These are phyloP conservation scores for Halcyon chelicuti DNA, from an alignment of 2,797 vertebrate species.

Conservation along the genomic window DNA sequence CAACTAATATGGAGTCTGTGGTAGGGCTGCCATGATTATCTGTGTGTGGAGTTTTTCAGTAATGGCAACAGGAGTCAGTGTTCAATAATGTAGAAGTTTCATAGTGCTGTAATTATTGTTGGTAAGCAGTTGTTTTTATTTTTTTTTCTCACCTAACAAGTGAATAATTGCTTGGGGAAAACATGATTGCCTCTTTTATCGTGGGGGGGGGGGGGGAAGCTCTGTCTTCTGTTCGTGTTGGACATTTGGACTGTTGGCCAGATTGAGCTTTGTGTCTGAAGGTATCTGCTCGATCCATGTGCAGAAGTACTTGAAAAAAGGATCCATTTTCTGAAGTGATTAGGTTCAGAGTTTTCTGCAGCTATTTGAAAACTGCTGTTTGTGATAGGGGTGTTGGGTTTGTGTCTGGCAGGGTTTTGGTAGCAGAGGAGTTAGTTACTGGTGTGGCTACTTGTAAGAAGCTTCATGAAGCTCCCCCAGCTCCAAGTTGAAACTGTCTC, in stretches of 20 bases:
- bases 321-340: background rate
- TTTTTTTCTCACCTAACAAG: background rate
- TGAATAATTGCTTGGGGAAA: background rate
- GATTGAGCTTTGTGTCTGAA: background rate
- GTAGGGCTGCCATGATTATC: background rate
- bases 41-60: background rate
- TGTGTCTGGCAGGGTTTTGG: background rate
- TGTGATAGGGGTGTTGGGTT: rapidly evolving
- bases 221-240: background rate
- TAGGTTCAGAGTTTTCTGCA: background rate
- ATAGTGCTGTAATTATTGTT: background rate
- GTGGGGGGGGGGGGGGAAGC: rapidly evolving
- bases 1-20: background rate
- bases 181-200: background rate
- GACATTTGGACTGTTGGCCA: background rate
- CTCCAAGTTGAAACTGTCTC: background rate
- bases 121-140: background rate
- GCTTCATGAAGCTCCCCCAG: too few relatives aligned
- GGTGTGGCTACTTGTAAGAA: background rate
- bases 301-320: background rate
- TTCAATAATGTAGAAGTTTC: background rate
- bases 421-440: background rate
- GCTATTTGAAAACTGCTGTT: background rate
- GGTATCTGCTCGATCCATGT: background rate
- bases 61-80: background rate